phyloP scores from a whole-genome alignment of 2,113 vertebrate genomes.

The Burhinus bistriatus region DNA sequence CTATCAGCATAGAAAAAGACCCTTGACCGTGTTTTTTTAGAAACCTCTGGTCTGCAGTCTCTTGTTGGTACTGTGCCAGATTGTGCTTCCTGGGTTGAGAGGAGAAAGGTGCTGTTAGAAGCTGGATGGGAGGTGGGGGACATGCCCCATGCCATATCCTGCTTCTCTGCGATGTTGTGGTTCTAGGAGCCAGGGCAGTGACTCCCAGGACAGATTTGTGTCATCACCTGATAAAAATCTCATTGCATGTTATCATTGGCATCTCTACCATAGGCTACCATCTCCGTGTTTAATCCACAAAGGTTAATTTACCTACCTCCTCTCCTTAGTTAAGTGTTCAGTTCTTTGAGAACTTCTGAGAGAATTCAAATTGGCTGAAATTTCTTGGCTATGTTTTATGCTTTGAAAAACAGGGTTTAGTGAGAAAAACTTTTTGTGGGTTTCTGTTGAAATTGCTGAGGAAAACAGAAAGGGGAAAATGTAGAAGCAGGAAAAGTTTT shows the following conservation, averaged over 20 bases:
- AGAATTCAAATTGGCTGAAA: background rate
- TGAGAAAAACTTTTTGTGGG: background rate
- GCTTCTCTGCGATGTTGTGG: background rate
- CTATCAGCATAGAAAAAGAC: background rate
- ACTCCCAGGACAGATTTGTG: background rate
- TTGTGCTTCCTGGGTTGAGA: background rate
- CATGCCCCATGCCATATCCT: background rate
- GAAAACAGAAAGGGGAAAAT: background rate
- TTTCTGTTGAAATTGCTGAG: background rate
- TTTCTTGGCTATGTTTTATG: background rate
- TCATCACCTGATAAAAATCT: background rate
- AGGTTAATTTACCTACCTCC: background rate
- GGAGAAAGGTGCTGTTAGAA: background rate
- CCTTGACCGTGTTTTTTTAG: background rate
- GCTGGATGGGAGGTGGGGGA: background rate
- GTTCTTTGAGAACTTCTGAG: background rate
- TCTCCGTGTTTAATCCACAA: background rate
- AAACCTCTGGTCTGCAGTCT: background rate
- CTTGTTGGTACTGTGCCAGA: background rate
- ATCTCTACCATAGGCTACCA: background rate
- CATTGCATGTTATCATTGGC: background rate
- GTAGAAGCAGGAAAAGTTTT: conserved; percentile 1
- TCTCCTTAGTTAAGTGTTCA: background rate
- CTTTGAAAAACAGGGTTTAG: background rate
- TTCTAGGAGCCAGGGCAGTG: background rate